phyloP scores from a whole-genome alignment of 2,113 vertebrate genomes.

The Climacteris rufus region DNA sequence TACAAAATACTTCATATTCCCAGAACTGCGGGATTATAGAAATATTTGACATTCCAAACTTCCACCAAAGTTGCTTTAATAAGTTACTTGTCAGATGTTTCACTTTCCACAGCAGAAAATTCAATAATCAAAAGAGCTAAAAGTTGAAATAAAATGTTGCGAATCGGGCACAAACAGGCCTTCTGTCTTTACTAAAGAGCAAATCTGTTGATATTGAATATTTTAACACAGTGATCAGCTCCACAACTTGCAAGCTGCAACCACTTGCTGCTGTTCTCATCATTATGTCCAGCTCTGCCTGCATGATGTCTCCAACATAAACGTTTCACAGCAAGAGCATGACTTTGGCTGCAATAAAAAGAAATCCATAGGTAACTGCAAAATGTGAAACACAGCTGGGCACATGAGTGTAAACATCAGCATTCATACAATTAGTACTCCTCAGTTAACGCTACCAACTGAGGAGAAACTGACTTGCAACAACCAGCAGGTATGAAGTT shows the following conservation, averaged over 20 bases:
- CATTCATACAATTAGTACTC: constrained; percentile 53
- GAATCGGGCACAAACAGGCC: not conserved
- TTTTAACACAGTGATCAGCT: constrained; percentile 89
- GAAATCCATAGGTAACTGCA: constrained; percentile 29
- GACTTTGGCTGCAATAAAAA: constrained; percentile 82
- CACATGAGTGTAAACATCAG: constrained; percentile 27
- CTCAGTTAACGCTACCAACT: constrained; percentile 19
- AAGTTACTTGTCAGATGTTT: not conserved
- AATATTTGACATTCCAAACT: not conserved
- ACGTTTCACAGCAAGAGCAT: constrained; percentile 87
- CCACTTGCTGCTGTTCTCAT: constrained; percentile 73
- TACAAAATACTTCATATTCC: not conserved
- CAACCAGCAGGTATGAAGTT: constrained; percentile 53
- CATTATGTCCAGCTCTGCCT: constrained; percentile 72
- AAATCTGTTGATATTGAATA: constrained; percentile 83
- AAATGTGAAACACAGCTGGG: constrained; percentile 58
- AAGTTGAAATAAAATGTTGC: not conserved
- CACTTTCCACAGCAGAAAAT: not conserved
- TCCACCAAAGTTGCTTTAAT: constrained; percentile 4
- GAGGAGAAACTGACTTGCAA: constrained; percentile 42
- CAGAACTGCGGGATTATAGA: not conserved
- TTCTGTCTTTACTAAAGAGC: constrained; percentile 44
- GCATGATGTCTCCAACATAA: constrained; percentile 84
- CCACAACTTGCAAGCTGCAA: constrained; percentile 90
- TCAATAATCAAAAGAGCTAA: not conserved